Percentiles rank a stretch among this genome's conserved stretches.
Conservation (phyloP, 2,797 vertebrate genomes). For the Capromys pilorides region DNA sequence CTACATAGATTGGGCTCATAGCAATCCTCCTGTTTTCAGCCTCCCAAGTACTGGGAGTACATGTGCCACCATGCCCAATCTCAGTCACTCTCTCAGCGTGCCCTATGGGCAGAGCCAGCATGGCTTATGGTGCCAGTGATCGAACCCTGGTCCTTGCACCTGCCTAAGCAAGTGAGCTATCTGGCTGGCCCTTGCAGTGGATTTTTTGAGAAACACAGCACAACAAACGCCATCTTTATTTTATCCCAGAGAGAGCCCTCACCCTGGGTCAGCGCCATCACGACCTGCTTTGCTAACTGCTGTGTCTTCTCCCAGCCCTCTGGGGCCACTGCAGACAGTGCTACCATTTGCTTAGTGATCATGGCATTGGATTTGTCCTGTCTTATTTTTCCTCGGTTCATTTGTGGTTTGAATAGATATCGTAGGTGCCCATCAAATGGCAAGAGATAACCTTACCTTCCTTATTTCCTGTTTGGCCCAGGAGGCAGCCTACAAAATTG, state of each 20-base stretch:
- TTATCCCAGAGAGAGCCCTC: not conserved
- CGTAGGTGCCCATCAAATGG: constrained; percentile 18
- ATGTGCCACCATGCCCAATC: too few relatives aligned
- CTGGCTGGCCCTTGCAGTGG: too few relatives aligned
- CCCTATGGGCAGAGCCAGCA: too few relatives aligned
- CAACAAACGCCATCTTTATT: not conserved
- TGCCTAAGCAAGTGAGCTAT: too few relatives aligned
- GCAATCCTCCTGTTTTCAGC: too few relatives aligned
- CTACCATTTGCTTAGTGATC: not conserved
- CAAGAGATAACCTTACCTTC: constrained; percentile 14
- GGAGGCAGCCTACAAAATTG: constrained; percentile 26
- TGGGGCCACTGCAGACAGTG: not conserved
- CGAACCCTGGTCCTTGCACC: too few relatives aligned
- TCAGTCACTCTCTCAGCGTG: too few relatives aligned
- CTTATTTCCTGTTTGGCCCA: constrained; percentile 28
- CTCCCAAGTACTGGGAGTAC: too few relatives aligned
- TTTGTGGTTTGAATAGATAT: constrained; percentile 16
- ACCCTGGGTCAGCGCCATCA: not conserved
- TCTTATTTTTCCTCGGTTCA: not conserved
- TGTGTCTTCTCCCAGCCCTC: not conserved
- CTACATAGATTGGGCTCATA: too few relatives aligned
- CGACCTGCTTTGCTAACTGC: not conserved
- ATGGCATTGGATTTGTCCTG: not conserved
- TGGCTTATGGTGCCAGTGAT: too few relatives aligned
- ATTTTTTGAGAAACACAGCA: not conserved